These are phyloP conservation scores for Drosophila fuyamai DNA, from an alignment of 1,140 invertebrate species.

Conservation along the genomic window DNA sequence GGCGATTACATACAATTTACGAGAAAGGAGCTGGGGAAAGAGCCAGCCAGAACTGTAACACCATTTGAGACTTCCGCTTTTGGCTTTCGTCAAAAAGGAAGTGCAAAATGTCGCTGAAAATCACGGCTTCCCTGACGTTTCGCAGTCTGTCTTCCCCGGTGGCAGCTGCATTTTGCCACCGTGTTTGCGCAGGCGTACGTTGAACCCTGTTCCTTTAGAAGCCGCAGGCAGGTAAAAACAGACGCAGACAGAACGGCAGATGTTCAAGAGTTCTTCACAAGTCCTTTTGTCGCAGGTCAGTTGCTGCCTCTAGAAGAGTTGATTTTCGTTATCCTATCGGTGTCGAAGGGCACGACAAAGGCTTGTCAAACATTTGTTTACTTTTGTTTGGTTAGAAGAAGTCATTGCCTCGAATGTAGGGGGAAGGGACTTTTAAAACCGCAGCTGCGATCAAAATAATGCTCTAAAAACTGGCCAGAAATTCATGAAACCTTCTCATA, in stretches of 20 bases:
- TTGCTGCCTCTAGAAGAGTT: slow-evolving; percentile 59
- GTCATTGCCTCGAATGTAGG: slow-evolving; percentile 55
- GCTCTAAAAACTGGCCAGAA: background rate
- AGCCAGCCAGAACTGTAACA: slow-evolving; percentile 51
- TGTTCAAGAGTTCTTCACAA: slow-evolving; percentile 43
- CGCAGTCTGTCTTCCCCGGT: background rate
- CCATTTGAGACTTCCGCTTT: slow-evolving; percentile 70
- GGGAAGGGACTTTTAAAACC: background rate
- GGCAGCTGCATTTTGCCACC: slow-evolving; percentile 57
- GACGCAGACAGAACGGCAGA: slow-evolving; percentile 62
- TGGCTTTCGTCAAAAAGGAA: slow-evolving; percentile 50
- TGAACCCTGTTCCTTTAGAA: slow-evolving; percentile 60
- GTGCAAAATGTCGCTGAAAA: slow-evolving; percentile 71
- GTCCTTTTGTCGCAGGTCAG: slow-evolving; percentile 77
- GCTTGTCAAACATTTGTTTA: slow-evolving; percentile 69
- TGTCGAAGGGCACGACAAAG: slow-evolving; percentile 55
- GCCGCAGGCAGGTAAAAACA: slow-evolving; percentile 24
- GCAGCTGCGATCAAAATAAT: slow-evolving; percentile 18
- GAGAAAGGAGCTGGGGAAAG: slow-evolving; percentile 1
- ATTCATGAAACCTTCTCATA: background rate
- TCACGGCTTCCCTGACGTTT: slow-evolving; percentile 50
- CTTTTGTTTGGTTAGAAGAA: slow-evolving; percentile 73
- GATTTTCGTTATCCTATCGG: slow-evolving; percentile 50
- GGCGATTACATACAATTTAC: slow-evolving; percentile 66
- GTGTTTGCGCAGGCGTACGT: slow-evolving; percentile 77